Conservation (phyloP, 2,888 invertebrate species). For the Schrankia costaestrigalis region DNA sequence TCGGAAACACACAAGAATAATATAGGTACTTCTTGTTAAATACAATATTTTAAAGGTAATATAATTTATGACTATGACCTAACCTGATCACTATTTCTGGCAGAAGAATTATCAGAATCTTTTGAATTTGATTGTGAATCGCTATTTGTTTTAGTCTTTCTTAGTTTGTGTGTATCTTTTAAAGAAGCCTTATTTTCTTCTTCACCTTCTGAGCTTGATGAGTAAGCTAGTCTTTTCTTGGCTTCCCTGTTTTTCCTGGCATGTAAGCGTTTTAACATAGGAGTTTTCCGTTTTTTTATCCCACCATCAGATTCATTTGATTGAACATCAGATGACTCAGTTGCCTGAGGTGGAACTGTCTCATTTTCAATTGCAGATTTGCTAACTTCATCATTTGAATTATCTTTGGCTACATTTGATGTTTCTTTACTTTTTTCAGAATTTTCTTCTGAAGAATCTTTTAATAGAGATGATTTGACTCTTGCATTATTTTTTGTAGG, state of each 20-base stretch:
- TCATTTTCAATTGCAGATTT: too few relatives aligned
- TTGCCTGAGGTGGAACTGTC: conserved; percentile 27
- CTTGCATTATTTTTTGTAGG: neutral
- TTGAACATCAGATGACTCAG: conserved; percentile 31
- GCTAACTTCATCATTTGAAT: too few relatives aligned
- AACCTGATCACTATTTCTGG: conserved; percentile 38
- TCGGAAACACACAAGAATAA: too few relatives aligned
- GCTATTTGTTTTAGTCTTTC: conserved; percentile 14
- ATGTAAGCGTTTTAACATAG: conserved; percentile 46
- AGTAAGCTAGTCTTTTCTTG: conserved; percentile 57
- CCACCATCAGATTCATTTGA: conserved; percentile 21
- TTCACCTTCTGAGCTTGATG: conserved; percentile 67
- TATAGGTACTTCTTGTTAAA: too few relatives aligned
- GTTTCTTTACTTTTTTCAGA: conserved; percentile 30
- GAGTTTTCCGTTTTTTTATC: conserved; percentile 24
- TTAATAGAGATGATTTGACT: conserved; percentile 19
- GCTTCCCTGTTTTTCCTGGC: conserved; percentile 59
- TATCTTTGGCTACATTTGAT: conserved; percentile 15
- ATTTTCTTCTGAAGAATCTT: conserved; percentile 34
- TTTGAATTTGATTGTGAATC: conserved; percentile 9
- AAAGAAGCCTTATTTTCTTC: conserved; percentile 45
- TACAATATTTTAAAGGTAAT: neutral
- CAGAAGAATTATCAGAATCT: conserved; percentile 15
- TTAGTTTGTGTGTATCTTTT: conserved; percentile 24
- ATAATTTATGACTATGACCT: conserved; percentile 37